Evolutionary conservation across 2,113 vertebrate genomes (phyloP).

Genomic region (Ptyas mucosa): DNA sequence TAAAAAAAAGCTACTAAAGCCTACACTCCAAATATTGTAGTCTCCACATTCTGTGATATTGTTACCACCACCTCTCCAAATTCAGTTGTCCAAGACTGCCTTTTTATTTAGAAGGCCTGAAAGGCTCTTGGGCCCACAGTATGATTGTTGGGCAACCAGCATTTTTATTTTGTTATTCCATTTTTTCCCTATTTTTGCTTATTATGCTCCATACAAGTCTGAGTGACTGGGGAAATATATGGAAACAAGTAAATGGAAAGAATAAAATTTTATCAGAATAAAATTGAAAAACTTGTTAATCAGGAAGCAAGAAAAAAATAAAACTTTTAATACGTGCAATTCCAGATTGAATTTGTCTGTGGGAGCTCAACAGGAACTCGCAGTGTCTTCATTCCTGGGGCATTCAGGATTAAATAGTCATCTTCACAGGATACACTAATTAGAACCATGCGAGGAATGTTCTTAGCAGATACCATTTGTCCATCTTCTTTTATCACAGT

Average conservation of each 20-base stretch:
- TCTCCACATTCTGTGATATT: neutral
- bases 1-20: neutral
- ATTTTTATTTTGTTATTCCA: neutral
- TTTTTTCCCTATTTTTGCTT: neutral
- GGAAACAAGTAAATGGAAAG: neutral
- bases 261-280: neutral
- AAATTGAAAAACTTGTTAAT: neutral
- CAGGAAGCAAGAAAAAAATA: fast-evolving
- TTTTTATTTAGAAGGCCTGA: neutral
- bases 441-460: slow-evolving; percentile 85
- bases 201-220: neutral
- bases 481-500: slow-evolving; percentile 83
- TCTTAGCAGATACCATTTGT: slow-evolving; percentile 84
- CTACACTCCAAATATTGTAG: neutral
- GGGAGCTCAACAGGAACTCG: slow-evolving; percentile 69
- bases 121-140: neutral
- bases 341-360: slow-evolving; percentile 53
- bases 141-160: neutral
- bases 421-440: slow-evolving; percentile 67
- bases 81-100: neutral
- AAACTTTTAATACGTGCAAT: slow-evolving; percentile 67
- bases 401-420: slow-evolving; percentile 66
- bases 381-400: slow-evolving; percentile 76
- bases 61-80: neutral
- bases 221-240: neutral